Base-by-base conservation (phyloP, 2,888 invertebrate genomes). In the Gnatocerus cornutus region DNA sequence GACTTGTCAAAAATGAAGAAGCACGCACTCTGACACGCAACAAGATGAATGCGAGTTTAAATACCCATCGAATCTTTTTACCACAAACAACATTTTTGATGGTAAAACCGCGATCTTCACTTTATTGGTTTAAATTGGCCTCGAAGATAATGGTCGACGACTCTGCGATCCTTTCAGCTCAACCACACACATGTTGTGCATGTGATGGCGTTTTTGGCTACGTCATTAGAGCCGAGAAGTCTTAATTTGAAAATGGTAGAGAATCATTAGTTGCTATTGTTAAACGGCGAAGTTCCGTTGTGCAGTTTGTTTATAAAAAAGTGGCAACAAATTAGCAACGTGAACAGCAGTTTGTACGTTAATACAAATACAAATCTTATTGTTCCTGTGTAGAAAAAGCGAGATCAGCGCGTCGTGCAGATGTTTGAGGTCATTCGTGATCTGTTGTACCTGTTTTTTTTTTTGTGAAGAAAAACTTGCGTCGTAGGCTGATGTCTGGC, bases 111-210 rank as follows among this genome's bases (percentile, higher is more conserved):
- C 46, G n/a, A 46, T 41, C n/a, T 41, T 12, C 41, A 10, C 10
- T 16, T 21, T 37, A 58, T 30, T 52, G 43, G 21, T 37, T 52
- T 41, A 52, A 63, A 63, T 52, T 52, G 43, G 52, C 27, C 43
- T 58, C 56, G 43, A 58, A 58, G 12, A 3, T 29, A 46, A 16
- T 61, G 48, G 61, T 63, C 52, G 52, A n/a, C 63, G 50, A 63
- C 58, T 37, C 21, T 21, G 33, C 59, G 27, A 58, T 30, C 59
- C 48, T 30, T 33, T 59, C 45, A 52, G 71, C 73, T 73, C 73
- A 76, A 76, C 73, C 63, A 68, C 68, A 77, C 77, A 77, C 72
- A 75, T 77, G 77, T 74, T 75, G 73, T 65, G 74, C 76, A 77
- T 77, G 71, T 77, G 77, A 76, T 61, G 64, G 45, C 33, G 43